These are phyloP conservation scores for Operophtera brumata DNA, from an alignment of 2,888 invertebrate species.

Conservation along the genomic window DNA sequence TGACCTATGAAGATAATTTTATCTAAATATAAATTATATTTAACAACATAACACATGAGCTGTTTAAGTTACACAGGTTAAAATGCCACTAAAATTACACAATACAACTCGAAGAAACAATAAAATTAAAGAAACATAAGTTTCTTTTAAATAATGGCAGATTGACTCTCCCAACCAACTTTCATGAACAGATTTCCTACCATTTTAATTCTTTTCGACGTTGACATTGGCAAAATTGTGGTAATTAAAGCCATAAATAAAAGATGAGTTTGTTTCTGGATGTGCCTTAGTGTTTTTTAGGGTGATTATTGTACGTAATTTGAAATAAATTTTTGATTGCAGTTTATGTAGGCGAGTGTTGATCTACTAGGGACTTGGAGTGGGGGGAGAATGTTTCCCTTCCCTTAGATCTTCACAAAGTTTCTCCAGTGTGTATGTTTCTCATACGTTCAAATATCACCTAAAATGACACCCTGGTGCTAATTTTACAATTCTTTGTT, in stretches of 20 bases:
- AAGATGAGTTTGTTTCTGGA: neutral
- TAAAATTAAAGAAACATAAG: no score
- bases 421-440: constrained; percentile 12
- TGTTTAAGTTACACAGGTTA: no score
- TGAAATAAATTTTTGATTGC: constrained; percentile 7
- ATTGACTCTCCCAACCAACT: no score
- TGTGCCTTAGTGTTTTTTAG: neutral
- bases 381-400: neutral
- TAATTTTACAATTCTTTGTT: neutral
- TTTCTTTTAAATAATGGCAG: no score
- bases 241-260: no score
- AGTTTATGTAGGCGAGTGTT: constrained; percentile 8
- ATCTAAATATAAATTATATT: no score
- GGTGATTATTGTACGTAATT: constrained; percentile 1
- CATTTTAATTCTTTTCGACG: no score
- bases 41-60: no score
- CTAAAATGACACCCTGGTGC: constrained; percentile 17
- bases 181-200: no score
- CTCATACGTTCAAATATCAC: constrained; percentile 3
- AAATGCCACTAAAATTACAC: no score
- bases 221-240: neutral
- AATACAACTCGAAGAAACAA: no score
- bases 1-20: no score
- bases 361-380: neutral
- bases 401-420: neutral